Base-by-base conservation (phyloP, 2,888 invertebrate species). In the Meta bourneti region DNA sequence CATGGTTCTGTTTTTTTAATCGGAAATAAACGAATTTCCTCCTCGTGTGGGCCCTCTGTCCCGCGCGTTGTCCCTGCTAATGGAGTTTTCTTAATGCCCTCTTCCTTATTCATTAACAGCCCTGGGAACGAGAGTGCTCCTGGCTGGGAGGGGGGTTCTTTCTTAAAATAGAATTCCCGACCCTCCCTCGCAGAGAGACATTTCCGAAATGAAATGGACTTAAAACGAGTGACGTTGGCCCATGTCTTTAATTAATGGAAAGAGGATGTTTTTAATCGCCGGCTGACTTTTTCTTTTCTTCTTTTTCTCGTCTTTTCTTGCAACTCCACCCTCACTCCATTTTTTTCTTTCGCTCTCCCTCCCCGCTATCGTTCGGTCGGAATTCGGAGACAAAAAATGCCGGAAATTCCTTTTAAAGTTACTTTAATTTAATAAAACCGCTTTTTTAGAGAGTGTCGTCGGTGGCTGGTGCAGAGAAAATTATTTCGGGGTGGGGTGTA, bases 81-180 rank as follows among this genome's bases (percentile, higher is more conserved):
- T 91, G 90, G 90, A 86, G 80, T 91, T 90, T 91, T 91, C 90
- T 91, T 91, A 91, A 91, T 91, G 90, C 77, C 90, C 74, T 90
- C 80, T 90, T 91, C 86, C 86, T 86, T 91, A 91, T 86, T 91
- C 90, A 91, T 91, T 91, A 91, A 91, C 90, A 86, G 90, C 86
- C 79, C 52, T 49, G 8, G 81, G 89, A 82, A 82, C 75, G 72
- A 70, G 69, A 91, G 90, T 91, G 90, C 90, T 91, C 78, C 81
- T 81, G 51, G 71, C 51, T 75, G 79, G 90, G 74, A 54, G 16
- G 48, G 70, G 20, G 71, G 51, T 52, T n/a, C n/a, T n/a, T 49
- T 81, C 90, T 86, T 86, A 91, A 91, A 91, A 91, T 91, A 91
- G 91, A 91, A 88, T 91, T 91, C 84, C 91, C 88, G 83, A 88